Conservation (phyloP, 2,888 invertebrate genomes). For the Griposia aprilina region DNA sequence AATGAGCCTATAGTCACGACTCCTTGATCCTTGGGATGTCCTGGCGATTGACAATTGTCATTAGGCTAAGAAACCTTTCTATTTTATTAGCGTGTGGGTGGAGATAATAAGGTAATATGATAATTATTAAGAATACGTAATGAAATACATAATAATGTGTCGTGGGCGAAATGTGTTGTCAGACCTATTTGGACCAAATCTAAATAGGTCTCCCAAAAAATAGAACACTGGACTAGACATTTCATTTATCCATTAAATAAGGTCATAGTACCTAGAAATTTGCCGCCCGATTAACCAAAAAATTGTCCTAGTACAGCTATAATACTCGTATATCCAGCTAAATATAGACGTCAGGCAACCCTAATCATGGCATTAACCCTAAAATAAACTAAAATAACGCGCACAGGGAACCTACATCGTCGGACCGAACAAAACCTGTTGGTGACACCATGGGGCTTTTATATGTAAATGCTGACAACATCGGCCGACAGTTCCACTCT, state of each 20-base stretch:
- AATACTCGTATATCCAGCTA: too few species aligned
- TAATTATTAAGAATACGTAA: neutral
- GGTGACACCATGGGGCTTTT: constrained; percentile 6
- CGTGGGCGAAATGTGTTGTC: neutral
- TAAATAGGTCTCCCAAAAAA: neutral
- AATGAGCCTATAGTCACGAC: constrained; percentile 59
- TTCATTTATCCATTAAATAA: neutral
- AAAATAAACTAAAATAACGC: constrained; percentile 14
- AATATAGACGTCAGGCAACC: constrained; percentile 2
- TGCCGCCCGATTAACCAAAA: neutral
- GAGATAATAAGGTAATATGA: neutral
- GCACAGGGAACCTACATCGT: neutral
- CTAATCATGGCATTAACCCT: neutral
- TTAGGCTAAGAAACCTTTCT: constrained; percentile 46
- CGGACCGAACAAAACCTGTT: constrained; percentile 7
- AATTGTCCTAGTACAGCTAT: neutral
- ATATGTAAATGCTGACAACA: constrained; percentile 40
- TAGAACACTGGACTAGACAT: neutral
- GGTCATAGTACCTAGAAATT: neutral
- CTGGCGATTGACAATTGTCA: constrained; percentile 50
- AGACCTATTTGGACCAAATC: neutral
- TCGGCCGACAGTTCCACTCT: constrained; percentile 7
- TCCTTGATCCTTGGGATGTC: constrained; percentile 62
- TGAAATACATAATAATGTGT: neutral
- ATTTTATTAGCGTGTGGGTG: constrained; percentile 32